Evolutionary conservation across 2,113 vertebrate species (phyloP).

Genomic region (Hyaena hyaena): DNA sequence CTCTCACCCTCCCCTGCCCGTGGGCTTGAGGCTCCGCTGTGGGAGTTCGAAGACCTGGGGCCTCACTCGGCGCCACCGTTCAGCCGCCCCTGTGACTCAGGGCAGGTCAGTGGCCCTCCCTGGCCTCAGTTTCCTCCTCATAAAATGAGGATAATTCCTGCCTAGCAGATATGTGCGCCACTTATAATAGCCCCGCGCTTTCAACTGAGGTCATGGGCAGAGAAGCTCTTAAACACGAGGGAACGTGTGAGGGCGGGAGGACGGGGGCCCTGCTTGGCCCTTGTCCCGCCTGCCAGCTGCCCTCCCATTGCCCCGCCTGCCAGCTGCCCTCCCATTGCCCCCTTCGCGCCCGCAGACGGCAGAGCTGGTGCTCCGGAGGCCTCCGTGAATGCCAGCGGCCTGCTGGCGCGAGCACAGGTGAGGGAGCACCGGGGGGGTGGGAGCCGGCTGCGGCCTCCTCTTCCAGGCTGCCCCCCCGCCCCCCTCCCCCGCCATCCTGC

Average conservation of each 20-base stretch:
- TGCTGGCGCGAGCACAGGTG: constrained; percentile 40
- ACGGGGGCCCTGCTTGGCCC: not conserved
- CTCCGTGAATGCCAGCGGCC: constrained; percentile 34
- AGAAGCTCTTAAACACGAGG: not conserved
- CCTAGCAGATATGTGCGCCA: not conserved
- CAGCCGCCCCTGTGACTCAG: not conserved
- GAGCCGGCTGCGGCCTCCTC: fast-evolving
- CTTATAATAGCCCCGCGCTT: not conserved
- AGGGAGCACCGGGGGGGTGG: not conserved
- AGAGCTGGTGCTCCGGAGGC: not conserved
- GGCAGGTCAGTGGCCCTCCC: not conserved
- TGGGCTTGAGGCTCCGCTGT: not conserved
- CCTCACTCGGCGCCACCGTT: not conserved
- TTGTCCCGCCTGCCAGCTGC: not conserved
- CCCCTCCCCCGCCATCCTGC: too few relatives aligned
- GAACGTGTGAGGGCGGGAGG: fast-evolving
- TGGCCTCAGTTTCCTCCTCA: not conserved
- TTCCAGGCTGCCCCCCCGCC: fast-evolving
- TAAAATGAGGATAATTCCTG: not conserved
- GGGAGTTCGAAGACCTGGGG: not conserved
- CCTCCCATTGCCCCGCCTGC: not conserved
- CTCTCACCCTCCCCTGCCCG: fast-evolving
- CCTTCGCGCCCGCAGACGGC: not conserved
- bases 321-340: not conserved
- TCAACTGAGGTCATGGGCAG: not conserved